Evolutionary conservation across 2,888 invertebrate genomes (phyloP).

Genomic region (Papilio demoleus): DNA sequence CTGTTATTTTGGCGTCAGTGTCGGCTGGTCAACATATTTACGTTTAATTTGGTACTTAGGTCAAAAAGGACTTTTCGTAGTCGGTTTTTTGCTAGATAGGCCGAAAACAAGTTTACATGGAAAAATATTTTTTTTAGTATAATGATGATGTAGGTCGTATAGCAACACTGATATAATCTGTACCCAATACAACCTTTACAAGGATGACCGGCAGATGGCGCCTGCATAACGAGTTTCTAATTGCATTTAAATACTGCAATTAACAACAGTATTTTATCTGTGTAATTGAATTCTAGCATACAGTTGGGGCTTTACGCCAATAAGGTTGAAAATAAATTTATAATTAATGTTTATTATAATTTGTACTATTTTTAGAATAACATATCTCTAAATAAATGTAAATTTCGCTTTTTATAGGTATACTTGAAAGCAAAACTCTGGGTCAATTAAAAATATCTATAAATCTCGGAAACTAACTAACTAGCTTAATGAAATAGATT

Average conservation of each 20-base stretch:
- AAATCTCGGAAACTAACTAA: no score
- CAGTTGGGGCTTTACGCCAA: not conserved
- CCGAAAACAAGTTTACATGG: no score
- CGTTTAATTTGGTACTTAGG: no score
- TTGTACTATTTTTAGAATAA: slow-evolving; percentile 12
- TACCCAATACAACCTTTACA: not conserved
- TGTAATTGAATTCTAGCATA: not conserved
- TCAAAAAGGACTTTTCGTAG: no score
- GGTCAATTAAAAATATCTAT: no score
- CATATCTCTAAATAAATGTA: not conserved
- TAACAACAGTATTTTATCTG: slow-evolving; percentile 6
- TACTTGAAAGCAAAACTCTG: no score
- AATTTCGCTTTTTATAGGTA: not conserved
- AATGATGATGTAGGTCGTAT: slow-evolving; percentile 10
- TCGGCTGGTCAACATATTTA: no score
- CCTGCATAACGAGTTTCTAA: slow-evolving; percentile 10
- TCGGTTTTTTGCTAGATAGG: no score
- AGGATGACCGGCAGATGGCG: slow-evolving; percentile 20
- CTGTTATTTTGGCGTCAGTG: no score
- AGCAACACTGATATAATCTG: slow-evolving; percentile 26
- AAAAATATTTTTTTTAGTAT: no score
- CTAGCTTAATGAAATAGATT: no score
- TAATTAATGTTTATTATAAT: slow-evolving; percentile 17
- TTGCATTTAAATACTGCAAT: slow-evolving; percentile 20
- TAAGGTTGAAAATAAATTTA: not conserved